These are phyloP conservation scores for Pyrochroa serraticornis DNA, from an alignment of 2,888 invertebrate species.

Conservation along the genomic window DNA sequence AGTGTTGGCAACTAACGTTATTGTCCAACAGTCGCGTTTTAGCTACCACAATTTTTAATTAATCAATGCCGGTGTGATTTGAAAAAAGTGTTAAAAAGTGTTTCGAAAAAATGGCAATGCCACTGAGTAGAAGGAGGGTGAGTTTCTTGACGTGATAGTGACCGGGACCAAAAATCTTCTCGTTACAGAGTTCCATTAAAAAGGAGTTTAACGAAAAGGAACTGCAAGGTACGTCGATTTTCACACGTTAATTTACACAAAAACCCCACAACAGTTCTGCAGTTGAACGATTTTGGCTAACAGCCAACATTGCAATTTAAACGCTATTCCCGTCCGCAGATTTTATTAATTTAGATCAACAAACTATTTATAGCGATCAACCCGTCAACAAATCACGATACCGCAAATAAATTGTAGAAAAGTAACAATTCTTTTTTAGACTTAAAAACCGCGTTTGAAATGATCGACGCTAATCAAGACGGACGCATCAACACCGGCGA, in stretches of 20 bases:
- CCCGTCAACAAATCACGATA: background rate
- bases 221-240: slow-evolving; percentile 41
- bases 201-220: slow-evolving; percentile 48
- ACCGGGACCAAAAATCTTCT: background rate
- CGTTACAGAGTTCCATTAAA: slow-evolving; percentile 46
- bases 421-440: too few relatives aligned
- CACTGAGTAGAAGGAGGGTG: slow-evolving; percentile 17
- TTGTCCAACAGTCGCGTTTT: slow-evolving; percentile 11
- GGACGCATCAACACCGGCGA: slow-evolving; percentile 77
- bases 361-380: slow-evolving; percentile 19
- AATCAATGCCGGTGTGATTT: slow-evolving; percentile 20
- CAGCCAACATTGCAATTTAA: slow-evolving; percentile 21
- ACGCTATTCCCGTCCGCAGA: slow-evolving; percentile 21
- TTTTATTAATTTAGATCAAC: slow-evolving; percentile 31
- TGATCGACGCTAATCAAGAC: slow-evolving; percentile 79
- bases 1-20: slow-evolving; percentile 25
- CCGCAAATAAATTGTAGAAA: slow-evolving; percentile 1
- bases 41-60: background rate
- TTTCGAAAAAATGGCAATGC: slow-evolving; percentile 11
- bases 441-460: slow-evolving; percentile 77
- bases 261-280: slow-evolving; percentile 11
- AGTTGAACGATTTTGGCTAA: slow-evolving; percentile 15
- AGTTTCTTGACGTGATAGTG: background rate
- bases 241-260: slow-evolving; percentile 7
- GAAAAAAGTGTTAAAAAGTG: slow-evolving; percentile 8